phyloP scores from a whole-genome alignment of 2,888 invertebrate species.

The Monoplex corrugatus region DNA sequence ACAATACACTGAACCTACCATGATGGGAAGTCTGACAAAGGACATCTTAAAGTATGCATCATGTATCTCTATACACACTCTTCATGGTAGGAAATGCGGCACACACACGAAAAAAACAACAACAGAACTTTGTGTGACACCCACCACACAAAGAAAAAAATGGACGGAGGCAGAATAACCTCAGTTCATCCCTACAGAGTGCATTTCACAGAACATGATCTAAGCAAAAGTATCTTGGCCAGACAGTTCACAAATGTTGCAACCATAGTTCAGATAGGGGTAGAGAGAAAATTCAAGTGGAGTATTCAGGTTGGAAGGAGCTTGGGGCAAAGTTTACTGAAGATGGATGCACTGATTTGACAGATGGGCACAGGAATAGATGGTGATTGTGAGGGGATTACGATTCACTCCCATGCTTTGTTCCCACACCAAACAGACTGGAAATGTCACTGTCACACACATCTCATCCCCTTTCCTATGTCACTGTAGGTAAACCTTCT shows the following conservation, averaged over 20 bases:
- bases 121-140: not conserved
- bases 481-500: slow-evolving; percentile 32
- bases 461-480: not conserved
- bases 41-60: too few species aligned
- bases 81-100: not conserved
- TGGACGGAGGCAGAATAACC: not conserved
- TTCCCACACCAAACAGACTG: not conserved
- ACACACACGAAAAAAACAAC: not conserved
- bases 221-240: not conserved
- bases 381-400: not conserved
- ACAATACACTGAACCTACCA: too few species aligned
- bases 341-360: not conserved
- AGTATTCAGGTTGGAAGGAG: not conserved
- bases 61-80: not conserved
- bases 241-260: not conserved
- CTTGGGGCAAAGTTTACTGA: not conserved
- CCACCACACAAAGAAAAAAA: not conserved
- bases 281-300: not conserved
- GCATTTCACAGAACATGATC: not conserved
- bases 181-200: not conserved
- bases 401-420: not conserved
- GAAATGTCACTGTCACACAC: not conserved
- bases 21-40: too few species aligned
- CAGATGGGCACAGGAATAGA: not conserved
- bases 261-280: too few species aligned